phyloP scores from a whole-genome alignment of 2,113 vertebrate species.

The Paracanthobrama guichenoti region DNA sequence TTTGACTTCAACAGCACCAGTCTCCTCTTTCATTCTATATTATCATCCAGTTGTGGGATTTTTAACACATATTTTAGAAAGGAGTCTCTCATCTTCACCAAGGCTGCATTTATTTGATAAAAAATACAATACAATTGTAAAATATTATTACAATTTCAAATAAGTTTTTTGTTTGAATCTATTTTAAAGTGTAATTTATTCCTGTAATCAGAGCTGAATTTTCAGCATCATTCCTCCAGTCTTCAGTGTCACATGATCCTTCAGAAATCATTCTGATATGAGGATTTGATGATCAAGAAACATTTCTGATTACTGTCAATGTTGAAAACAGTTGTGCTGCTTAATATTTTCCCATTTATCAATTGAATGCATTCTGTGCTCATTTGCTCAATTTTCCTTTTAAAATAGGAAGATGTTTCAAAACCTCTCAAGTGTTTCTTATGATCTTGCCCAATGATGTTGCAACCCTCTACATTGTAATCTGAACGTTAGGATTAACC shows the following conservation, averaged over 20 bases:
- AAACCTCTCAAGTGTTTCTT: constrained; percentile 16
- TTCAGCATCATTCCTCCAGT: not conserved
- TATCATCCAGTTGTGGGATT: no score
- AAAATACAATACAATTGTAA: not conserved
- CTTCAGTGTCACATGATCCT: not conserved
- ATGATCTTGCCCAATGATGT: constrained; percentile 25
- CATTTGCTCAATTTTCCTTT: not conserved
- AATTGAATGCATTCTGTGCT: not conserved
- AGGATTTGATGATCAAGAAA: not conserved
- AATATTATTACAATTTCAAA: not conserved
- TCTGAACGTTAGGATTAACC: constrained; percentile 5
- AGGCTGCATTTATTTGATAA: not conserved
- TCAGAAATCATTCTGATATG: not conserved
- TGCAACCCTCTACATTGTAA: constrained; percentile 31
- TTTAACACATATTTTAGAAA: no score
- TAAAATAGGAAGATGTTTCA: constrained; percentile 24
- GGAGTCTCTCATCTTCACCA: not conserved
- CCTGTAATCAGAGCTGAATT: not conserved
- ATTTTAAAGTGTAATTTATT: not conserved
- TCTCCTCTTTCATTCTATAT: no score
- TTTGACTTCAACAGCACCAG: no score
- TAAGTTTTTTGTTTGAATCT: not conserved
- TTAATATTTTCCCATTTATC: not conserved
- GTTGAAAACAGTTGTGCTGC: not conserved
- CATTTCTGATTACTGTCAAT: not conserved